phyloP scores from a whole-genome alignment of 2,113 vertebrate genomes.

The Alexandromys fortis region DNA sequence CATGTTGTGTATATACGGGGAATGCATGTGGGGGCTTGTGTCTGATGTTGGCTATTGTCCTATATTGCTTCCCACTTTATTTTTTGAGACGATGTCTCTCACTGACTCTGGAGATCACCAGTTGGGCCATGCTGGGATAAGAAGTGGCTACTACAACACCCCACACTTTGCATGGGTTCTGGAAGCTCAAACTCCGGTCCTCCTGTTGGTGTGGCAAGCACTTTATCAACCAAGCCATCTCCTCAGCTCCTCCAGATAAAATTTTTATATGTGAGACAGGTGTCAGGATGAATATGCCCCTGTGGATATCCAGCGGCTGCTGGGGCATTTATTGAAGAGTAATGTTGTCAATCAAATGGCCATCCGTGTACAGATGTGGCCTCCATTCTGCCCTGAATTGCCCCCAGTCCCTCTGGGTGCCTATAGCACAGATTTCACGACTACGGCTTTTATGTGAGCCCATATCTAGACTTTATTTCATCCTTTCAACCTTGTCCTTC shows the following conservation, averaged over 20 bases:
- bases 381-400: neutral
- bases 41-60: neutral
- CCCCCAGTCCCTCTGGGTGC: neutral
- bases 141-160: neutral
- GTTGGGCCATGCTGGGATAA: neutral
- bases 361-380: neutral
- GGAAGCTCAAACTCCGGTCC: no score
- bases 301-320: neutral
- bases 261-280: neutral
- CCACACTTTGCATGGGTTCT: neutral
- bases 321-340: neutral
- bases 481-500: neutral
- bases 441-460: neutral
- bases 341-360: neutral
- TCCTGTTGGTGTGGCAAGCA: neutral
- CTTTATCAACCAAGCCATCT: neutral
- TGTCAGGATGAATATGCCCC: neutral
- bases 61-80: neutral
- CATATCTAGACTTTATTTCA: neutral
- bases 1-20: neutral
- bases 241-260: neutral
- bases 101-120: neutral
- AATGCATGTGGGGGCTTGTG: neutral
- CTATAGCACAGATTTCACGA: accelerated
- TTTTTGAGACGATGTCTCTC: neutral